Base-by-base conservation (phyloP, 2,888 invertebrate species). In the Parochlus steinenii region DNA sequence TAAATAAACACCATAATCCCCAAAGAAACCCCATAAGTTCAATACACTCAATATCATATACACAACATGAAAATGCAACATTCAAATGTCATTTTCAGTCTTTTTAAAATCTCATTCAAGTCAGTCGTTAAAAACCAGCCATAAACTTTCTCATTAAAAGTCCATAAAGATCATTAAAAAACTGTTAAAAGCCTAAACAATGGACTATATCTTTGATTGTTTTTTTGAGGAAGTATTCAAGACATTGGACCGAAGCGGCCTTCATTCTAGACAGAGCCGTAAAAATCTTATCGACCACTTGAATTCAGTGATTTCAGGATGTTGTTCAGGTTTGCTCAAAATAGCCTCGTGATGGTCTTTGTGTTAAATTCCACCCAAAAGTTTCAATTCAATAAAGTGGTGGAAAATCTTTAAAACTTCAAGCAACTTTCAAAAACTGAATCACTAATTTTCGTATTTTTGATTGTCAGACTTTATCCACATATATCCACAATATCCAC, bases 151-250 rank as follows among this genome's bases (percentile, higher is more conserved):
- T 8, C 10, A 22, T 8, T 8, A 22, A 10, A 22, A 22, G 6
- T 22, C 22, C n/a, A n/a, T n/a, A n/a, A n/a, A n/a, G n/a, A n/a
- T n/a, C n/a, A n/a, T n/a, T n/a, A n/a, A n/a, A n/a, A n/a, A n/a
- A n/a, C n/a, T n/a, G n/a, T n/a, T n/a, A n/a, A n/a, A 8, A 27
- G n/a, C 12, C 6, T n/a, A 6, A 29, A 7, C 22, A 40, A 83
- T 83, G 83, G 81, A 83, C 55, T 68, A 71, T 42, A 68, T 81
- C 45, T 73, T 85, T 58, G 74, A 80, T 44, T 75, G 70, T 51
- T 83, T 82, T 59, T 81, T 80, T 48, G 78, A 82, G 44, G 67
- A 71, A 50, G 69, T 79, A 30, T 81, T 85, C 49, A 61, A 67
- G 44, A 68, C 68, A 45, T 61, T 81, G 51, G 72, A 77, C 33